phyloP scores from a whole-genome alignment of 2,797 vertebrate genomes.

The Tokudaia muenninki region DNA sequence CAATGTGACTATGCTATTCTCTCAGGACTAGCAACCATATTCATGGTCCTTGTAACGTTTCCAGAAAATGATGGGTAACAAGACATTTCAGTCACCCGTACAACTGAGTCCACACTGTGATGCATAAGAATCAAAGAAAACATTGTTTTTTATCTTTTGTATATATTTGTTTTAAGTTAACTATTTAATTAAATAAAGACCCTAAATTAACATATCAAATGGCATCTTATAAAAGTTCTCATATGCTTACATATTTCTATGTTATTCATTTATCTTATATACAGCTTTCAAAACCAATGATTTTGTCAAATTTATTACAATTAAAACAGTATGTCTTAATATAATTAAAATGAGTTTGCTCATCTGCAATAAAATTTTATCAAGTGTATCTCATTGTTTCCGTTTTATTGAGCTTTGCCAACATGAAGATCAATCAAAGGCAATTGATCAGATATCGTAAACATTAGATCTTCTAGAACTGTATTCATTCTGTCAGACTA shows the following conservation, averaged over 20 bases:
- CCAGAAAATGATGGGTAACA: background rate
- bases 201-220: background rate
- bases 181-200: background rate
- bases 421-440: background rate
- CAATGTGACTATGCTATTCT: background rate
- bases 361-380: background rate
- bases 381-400: constrained; percentile 27
- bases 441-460: constrained; percentile 20
- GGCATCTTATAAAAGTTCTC: background rate
- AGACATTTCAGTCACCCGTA: background rate
- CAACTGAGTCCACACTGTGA: constrained; percentile 1
- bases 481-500: background rate
- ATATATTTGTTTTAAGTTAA: constrained; percentile 21
- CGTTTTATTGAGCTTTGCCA: background rate
- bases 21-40: background rate
- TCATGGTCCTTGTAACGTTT: background rate
- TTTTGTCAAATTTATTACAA: constrained; percentile 40
- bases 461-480: background rate
- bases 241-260: background rate
- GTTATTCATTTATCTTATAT: background rate
- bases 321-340: constrained; percentile 26
- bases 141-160: background rate
- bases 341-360: constrained; percentile 33
- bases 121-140: background rate
- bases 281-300: background rate